phyloP scores from a whole-genome alignment of 2,113 vertebrate genomes.

The Zosterops pallidus region DNA sequence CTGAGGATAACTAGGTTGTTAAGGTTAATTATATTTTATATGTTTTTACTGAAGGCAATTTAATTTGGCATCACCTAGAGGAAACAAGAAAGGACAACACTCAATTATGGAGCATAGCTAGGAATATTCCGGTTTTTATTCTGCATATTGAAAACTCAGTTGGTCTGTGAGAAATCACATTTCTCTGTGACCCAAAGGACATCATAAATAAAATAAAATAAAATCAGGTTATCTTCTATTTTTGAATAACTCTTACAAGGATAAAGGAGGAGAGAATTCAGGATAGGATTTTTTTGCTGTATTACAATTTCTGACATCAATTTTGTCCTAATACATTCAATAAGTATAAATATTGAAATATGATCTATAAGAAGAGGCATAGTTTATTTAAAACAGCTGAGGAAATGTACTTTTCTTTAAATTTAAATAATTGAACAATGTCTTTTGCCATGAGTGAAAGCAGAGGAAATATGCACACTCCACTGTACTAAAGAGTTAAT shows the following conservation, averaged over 20 bases:
- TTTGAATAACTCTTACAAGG: not conserved
- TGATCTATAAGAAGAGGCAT: not conserved
- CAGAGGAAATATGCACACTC: not conserved
- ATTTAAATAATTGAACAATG: not conserved
- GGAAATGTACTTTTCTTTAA: not conserved
- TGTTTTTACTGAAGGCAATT: conserved; percentile 13
- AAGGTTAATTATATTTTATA: conserved; percentile 19
- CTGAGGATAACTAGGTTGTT: not conserved
- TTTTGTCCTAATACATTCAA: not conserved
- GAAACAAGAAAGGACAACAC: conserved; percentile 10
- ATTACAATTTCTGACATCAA: not conserved
- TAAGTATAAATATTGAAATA: not conserved
- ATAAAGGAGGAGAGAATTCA: not conserved
- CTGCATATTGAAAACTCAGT: not conserved
- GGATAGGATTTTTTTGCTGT: not conserved
- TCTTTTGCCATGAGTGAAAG: not conserved
- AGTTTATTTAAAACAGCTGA: not conserved
- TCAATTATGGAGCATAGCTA: not conserved
- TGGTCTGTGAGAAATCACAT: not conserved
- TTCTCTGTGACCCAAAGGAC: not conserved
- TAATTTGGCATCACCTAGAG: not conserved
- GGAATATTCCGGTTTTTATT: not conserved
- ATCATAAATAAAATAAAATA: not conserved
- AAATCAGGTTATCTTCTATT: not conserved
- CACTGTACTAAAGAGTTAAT: conserved; percentile 4